Conservation (phyloP, 2,888 invertebrate species). For the Chydorus sphaericus region DNA sequence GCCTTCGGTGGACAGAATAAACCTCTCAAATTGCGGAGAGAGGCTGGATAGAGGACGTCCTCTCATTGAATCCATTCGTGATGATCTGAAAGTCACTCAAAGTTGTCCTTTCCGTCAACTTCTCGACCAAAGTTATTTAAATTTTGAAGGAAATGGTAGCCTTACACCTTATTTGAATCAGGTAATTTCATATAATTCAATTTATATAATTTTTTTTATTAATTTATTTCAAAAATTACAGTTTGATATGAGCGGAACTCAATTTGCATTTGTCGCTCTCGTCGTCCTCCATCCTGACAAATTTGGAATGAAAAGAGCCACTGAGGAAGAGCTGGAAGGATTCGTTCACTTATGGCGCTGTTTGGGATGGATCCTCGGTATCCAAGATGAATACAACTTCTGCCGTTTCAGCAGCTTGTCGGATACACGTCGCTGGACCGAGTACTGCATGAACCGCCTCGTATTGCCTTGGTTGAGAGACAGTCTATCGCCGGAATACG, state of each 20-base stretch:
- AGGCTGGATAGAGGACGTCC: not conserved
- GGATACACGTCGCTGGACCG: slow-evolving; percentile 25
- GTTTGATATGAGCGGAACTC: slow-evolving; percentile 36
- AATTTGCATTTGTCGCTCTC: slow-evolving; percentile 37
- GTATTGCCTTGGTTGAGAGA: slow-evolving; percentile 27
- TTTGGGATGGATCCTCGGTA: slow-evolving; percentile 63
- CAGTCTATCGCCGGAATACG: slow-evolving; percentile 27
- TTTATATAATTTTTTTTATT: not conserved
- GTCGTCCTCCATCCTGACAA: slow-evolving; percentile 36
- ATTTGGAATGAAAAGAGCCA: slow-evolving; percentile 46
- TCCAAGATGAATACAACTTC: slow-evolving; percentile 53
- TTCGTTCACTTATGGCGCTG: slow-evolving; percentile 73
- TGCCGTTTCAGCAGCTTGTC: slow-evolving; percentile 27
- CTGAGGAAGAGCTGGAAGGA: slow-evolving; percentile 49
- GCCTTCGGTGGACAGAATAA: not conserved
- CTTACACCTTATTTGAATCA: not conserved
- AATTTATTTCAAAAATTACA: not conserved
- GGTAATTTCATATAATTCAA: not conserved
- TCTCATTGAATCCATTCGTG: slow-evolving; percentile 12
- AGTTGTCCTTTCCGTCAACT: not conserved
- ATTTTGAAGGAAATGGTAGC: not conserved
- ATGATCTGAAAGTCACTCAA: not conserved
- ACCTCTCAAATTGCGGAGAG: not conserved
- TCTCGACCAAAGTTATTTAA: not conserved
- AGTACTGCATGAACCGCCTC: slow-evolving; percentile 25